Evolutionary conservation across 1,140 invertebrate genomes (phyloP).

Genomic region (Drosophila arawakana): DNA sequence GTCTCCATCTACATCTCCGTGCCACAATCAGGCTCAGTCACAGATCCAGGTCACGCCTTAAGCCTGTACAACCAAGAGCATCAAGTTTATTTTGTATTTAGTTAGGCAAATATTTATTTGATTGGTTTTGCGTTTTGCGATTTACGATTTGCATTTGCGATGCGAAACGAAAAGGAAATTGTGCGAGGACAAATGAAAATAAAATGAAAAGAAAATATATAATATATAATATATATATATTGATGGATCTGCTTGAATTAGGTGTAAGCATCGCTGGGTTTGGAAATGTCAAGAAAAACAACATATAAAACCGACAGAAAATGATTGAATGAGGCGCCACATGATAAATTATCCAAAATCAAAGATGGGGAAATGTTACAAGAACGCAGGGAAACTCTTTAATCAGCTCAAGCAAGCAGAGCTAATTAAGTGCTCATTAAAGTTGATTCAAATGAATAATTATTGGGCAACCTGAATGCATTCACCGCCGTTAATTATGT

Average conservation of each 20-base stretch:
- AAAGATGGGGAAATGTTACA: slow-evolving; percentile 1
- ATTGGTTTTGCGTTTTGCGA: slow-evolving; percentile 50
- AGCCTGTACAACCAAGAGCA: slow-evolving; percentile 17
- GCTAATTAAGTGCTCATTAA: slow-evolving; percentile 46
- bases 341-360: slow-evolving; percentile 30
- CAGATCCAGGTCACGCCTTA: slow-evolving; percentile 29
- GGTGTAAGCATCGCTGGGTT: slow-evolving; percentile 20
- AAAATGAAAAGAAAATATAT: slow-evolving; percentile 20
- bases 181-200: slow-evolving; percentile 51
- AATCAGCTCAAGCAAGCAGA: slow-evolving; percentile 4
- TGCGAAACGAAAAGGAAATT: slow-evolving; percentile 69
- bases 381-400: slow-evolving; percentile 15
- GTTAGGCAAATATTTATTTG: slow-evolving; percentile 80
- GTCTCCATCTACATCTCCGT: slow-evolving; percentile 17
- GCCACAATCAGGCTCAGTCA: slow-evolving; percentile 16
- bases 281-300: slow-evolving; percentile 50
- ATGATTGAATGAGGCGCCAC: slow-evolving; percentile 32
- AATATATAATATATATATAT: too few species aligned
- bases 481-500: slow-evolving; percentile 13
- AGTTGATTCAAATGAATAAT: slow-evolving; percentile 16
- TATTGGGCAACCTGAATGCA: slow-evolving; percentile 26
- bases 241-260: slow-evolving; percentile 49
- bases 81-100: slow-evolving; percentile 65
- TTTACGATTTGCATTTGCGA: slow-evolving; percentile 56
- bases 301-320: slow-evolving; percentile 5